Percentiles rank a stretch among this genome's conserved stretches.
Conservation (phyloP, 1,140 invertebrate genomes). For the Batillaria attramentaria region DNA sequence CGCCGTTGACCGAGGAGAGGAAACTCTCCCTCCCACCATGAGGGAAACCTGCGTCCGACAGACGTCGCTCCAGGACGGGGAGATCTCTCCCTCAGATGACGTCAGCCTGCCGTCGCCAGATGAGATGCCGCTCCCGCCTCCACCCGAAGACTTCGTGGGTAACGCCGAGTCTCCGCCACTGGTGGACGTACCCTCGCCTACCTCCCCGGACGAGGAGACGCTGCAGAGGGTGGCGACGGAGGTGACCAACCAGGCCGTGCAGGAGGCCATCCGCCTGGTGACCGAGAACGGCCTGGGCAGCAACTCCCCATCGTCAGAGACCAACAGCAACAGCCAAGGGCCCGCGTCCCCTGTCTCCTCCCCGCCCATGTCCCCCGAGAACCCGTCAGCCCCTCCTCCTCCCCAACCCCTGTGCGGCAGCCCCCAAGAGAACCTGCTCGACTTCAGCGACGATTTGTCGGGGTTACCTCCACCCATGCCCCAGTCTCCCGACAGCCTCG, state of each 20-base stretch:
- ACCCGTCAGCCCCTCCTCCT: constrained; percentile 1
- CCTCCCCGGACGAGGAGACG: constrained; percentile 27
- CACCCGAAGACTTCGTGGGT: neutral
- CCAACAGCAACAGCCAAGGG: neutral
- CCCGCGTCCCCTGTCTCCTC: neutral
- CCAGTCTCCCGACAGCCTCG: constrained; percentile 1
- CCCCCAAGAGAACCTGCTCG: neutral
- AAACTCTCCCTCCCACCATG: constrained; percentile 29
- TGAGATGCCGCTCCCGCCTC: neutral
- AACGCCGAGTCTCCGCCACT: neutral
- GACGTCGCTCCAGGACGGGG: constrained; percentile 12
- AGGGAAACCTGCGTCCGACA: constrained; percentile 20
- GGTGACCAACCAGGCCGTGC: constrained; percentile 43
- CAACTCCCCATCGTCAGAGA: neutral
- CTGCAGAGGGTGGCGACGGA: constrained; percentile 42
- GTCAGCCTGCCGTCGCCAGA: neutral
- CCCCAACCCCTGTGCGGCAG: neutral
- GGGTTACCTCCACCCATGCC: constrained; percentile 13
- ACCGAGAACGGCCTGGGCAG: constrained; percentile 38
- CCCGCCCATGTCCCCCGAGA: constrained; percentile 8
- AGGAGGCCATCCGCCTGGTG: constrained; percentile 48
- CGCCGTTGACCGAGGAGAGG: constrained; percentile 32
- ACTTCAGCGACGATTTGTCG: constrained; percentile 12
- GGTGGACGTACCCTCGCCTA: neutral
- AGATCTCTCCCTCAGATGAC: neutral